Conservation (phyloP, 37 sponge, comb jelly and placozoan genomes). For the Eunapius fragilis region DNA sequence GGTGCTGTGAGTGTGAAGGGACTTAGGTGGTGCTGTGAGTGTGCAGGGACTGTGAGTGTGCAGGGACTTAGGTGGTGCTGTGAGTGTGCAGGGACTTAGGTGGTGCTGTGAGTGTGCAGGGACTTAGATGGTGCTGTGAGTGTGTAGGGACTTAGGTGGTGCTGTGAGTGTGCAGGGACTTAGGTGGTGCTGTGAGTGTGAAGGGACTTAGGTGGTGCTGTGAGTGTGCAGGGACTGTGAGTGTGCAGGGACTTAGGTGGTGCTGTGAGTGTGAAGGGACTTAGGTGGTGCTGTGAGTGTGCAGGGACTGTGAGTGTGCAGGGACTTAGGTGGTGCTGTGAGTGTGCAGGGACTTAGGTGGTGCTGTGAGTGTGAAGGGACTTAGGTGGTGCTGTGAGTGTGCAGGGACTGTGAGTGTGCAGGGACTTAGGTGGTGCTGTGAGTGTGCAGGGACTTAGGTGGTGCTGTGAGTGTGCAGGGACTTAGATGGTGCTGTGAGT, state of each 20-base stretch:
- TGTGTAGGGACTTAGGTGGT: neutral
- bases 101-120: neutral
- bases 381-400: conserved; percentile 1
- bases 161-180: neutral
- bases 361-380: neutral
- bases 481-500: neutral
- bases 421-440: neutral
- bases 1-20: neutral
- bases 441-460: neutral
- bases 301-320: conserved; percentile 11
- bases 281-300: no score
- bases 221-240: conserved; percentile 25
- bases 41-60: neutral
- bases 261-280: neutral
- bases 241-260: neutral
- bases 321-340: no score
- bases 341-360: conserved; percentile 1
- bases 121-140: neutral
- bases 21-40: neutral
- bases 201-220: neutral
- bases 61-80: neutral
- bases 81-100: neutral
- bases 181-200: conserved; percentile 10
- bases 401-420: neutral
- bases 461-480: neutral